A percentile compares a stretch with the other conserved stretches of the same genome.
These are phyloP conservation scores for Rhabdomys dilectus DNA, from an alignment of 2,113 vertebrate species.

Conservation along the genomic window DNA sequence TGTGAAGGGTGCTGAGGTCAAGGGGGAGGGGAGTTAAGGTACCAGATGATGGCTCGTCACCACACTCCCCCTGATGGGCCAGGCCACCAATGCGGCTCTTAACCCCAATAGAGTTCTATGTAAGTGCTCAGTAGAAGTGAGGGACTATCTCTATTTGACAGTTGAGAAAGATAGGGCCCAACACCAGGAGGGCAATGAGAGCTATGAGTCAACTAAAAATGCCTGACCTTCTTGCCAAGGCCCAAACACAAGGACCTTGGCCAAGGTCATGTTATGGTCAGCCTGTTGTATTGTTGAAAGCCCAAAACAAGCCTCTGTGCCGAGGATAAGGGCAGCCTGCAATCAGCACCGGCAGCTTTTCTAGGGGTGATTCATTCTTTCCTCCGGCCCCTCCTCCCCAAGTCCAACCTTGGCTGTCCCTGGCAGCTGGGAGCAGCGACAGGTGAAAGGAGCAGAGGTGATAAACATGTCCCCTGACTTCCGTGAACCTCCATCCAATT, in stretches of 20 bases:
- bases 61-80: not conserved
- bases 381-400: rapidly evolving
- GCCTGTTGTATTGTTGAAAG: rapidly evolving
- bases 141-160: not conserved
- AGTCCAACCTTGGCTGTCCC: not conserved
- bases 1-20: rapidly evolving
- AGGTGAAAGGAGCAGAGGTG: constrained; percentile 47
- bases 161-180: not conserved
- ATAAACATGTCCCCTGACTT: constrained; percentile 75
- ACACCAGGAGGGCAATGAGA: rapidly evolving
- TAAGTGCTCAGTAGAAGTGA: not conserved
- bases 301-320: not conserved
- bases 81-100: not conserved
- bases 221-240: rapidly evolving
- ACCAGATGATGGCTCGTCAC: not conserved
- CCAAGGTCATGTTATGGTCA: not conserved
- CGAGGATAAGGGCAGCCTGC: not conserved
- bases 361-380: not conserved
- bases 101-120: not conserved
- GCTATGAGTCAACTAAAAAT: not conserved
- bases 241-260: not conserved
- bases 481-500: constrained; percentile 80
- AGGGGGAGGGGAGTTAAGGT: rapidly evolving
- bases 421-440: not conserved
- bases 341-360: not conserved